Evolutionary conservation across 2,113 vertebrate species (phyloP), one percentile per base, ranked within the genome.

Genomic region (Toxotes jaculatrix): DNA sequence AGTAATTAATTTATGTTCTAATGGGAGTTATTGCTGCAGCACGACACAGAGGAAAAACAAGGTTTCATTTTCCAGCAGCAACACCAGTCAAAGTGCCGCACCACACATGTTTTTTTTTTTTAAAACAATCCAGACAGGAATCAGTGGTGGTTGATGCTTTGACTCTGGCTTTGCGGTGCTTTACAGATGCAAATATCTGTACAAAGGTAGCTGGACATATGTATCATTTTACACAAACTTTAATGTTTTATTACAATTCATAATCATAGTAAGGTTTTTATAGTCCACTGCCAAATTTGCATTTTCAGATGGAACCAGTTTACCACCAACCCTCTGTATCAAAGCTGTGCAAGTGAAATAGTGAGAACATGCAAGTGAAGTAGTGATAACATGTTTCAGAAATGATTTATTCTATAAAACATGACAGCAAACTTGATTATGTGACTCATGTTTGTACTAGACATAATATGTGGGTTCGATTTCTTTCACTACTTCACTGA

Each of bases 1-100:
- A 13, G 27, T 32, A 71, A 78, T 88, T 65, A 36, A 49, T 57
- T 32, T 21, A 45, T 21, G 4, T 27, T 47, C 42, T 42, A 71
- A 80, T 70, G 45, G 12, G 8, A 66, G 32, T 40, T 68, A 42
- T 65, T n/a, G 49, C 63, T 47, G 40, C 57, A 47, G 10, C 60
- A 34, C 14, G 43, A 16, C 61, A 34, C 19, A 57, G 8, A 23
- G 7, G 9, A 70, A 34, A 56, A 81, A 36, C 14, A 68, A 72
- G 43, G 43, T 34, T 27, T 13, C 3, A 1, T 45, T 73, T 62
- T 71, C 17, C 70, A 57, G 63, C 45, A 70, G 36, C 14, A n/a
- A 11, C 19, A 11, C 27, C 9, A 68, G 5, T 63, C 36, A 23
- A 34, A 78, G 42, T 9, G 32, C 7, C 59, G 2, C 49, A 21